These are phyloP conservation scores for Cliona cf. orientalis DNA, from an alignment of 37 sponge, comb jelly and placozoan species.

Conservation along the genomic window DNA sequence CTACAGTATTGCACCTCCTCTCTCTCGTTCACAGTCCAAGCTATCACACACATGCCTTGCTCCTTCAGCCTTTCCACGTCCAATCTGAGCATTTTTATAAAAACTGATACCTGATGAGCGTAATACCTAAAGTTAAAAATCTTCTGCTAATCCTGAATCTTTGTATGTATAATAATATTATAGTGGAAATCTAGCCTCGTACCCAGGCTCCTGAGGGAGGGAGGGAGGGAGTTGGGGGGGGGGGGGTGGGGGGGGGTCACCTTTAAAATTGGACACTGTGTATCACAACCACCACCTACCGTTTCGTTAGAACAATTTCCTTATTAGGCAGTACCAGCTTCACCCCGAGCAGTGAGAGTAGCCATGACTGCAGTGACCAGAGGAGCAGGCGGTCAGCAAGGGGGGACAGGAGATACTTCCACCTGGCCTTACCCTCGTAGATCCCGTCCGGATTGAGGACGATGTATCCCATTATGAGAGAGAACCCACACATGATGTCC, in stretches of 20 bases:
- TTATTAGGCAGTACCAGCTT: conserved; percentile 35
- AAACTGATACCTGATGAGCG: neutral
- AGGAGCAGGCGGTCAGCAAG: neutral
- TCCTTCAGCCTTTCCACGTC: neutral
- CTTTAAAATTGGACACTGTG: neutral
- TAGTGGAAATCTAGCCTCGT: neutral
- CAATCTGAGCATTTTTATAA: conserved; percentile 3
- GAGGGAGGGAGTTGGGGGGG: neutral
- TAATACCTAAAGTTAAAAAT: neutral
- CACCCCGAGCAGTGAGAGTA: conserved; percentile 32
- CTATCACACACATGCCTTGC: conserved; percentile 4
- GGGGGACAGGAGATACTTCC: conserved; percentile 17
- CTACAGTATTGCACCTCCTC: conserved; percentile 28
- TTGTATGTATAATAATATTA: too few relatives aligned
- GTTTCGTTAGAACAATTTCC: neutral
- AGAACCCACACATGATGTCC: too few relatives aligned
- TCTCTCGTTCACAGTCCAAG: conserved; percentile 60
- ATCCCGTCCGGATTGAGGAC: conserved; percentile 2
- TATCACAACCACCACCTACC: conserved; percentile 3
- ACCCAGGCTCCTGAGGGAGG: neutral
- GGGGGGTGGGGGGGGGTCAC: neutral
- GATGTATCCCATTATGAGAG: neutral
- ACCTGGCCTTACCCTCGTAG: neutral
- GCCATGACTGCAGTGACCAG: conserved; percentile 11
- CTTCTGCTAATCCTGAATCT: too few relatives aligned